These are phyloP conservation scores for Mycogona germanica DNA, from an alignment of 2,888 invertebrate species.

Conservation along the genomic window DNA sequence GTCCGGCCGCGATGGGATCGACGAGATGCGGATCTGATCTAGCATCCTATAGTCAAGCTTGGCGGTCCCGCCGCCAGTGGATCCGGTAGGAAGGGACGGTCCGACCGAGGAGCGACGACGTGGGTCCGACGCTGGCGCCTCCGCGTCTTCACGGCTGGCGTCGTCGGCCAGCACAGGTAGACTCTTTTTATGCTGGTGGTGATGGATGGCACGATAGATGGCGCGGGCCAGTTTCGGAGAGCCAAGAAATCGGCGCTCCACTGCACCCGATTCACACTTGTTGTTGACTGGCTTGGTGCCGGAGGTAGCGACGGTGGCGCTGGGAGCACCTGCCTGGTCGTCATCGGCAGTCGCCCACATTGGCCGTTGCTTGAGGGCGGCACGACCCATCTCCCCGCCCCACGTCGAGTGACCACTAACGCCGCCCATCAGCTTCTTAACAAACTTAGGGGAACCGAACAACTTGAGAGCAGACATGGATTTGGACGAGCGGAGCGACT, in stretches of 20 bases:
- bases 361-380: not conserved
- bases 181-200: constrained; percentile 6
- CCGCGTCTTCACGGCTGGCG: too few species aligned
- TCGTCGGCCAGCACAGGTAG: not conserved
- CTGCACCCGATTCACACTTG: not conserved
- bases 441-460: constrained; percentile 24
- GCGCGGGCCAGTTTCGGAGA: constrained; percentile 10
- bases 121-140: too few species aligned
- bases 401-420: too few species aligned
- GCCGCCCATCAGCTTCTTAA: constrained; percentile 21
- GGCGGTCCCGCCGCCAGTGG: too few species aligned
- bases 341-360: not conserved
- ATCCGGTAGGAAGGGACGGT: too few species aligned
- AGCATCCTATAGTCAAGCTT: constrained; percentile 1
- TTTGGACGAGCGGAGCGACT: constrained; percentile 8
- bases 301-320: not conserved
- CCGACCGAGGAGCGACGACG: too few species aligned
- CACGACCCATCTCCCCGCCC: too few species aligned
- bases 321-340: not conserved
- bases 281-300: too few species aligned
- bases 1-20: constrained; percentile 23
- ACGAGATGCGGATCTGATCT: constrained; percentile 8
- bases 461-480: constrained; percentile 21
- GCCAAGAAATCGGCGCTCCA: constrained; percentile 8
- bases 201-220: constrained; percentile 7